Percentiles rank a stretch among this genome's conserved stretches.
Conservation (phyloP, 2,888 invertebrate species). For the Melieria omissa region DNA sequence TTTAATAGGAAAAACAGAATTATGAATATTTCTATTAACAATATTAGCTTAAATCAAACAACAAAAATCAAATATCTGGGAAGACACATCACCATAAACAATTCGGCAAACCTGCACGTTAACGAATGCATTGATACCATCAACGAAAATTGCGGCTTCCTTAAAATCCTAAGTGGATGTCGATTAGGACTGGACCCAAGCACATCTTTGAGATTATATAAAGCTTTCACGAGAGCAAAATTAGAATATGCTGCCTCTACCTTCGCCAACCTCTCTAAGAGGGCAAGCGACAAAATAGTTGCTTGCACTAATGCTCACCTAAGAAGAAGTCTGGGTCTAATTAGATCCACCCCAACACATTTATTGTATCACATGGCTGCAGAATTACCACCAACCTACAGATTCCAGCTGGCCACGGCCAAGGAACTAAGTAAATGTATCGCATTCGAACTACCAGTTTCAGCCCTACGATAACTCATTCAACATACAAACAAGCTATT, state of each 20-base stretch:
- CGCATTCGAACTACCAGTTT: not conserved
- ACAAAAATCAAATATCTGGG: too few species aligned
- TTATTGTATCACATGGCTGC: constrained; percentile 17
- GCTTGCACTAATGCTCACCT: constrained; percentile 9
- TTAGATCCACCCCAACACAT: constrained; percentile 20
- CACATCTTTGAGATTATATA: not conserved
- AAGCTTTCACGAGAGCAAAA: constrained; percentile 19
- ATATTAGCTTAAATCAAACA: too few species aligned
- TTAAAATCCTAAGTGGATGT: too few species aligned
- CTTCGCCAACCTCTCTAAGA: not conserved
- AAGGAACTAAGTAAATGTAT: constrained; percentile 15
- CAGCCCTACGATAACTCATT: not conserved
- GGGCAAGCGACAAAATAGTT: constrained; percentile 2
- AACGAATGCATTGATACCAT: too few species aligned
- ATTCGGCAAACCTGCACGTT: too few species aligned
- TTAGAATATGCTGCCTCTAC: constrained; percentile 6
- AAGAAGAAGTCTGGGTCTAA: constrained; percentile 20
- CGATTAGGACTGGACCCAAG: too few species aligned
- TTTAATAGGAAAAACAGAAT: too few species aligned
- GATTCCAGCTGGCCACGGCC: not conserved
- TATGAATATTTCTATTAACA: too few species aligned
- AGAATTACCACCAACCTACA: constrained; percentile 1
- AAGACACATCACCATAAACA: too few species aligned
- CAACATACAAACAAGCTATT: not conserved
- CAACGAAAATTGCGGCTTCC: too few species aligned